phyloP scores from a whole-genome alignment of 1,140 invertebrate genomes.

The Hermetia illucens region DNA sequence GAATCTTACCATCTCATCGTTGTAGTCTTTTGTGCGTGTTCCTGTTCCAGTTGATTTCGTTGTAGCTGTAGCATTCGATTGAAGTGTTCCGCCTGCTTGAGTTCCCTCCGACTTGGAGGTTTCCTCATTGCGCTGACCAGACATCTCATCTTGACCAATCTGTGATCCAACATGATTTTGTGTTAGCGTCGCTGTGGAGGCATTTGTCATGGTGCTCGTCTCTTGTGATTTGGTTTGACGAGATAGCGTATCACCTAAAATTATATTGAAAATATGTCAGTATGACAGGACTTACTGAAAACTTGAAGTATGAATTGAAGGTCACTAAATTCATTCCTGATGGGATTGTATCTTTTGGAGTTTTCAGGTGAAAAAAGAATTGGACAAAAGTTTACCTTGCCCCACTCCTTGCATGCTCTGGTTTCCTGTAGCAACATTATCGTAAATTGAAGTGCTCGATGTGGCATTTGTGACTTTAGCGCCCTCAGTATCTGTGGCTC shows the following conservation, averaged over 20 bases:
- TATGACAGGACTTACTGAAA: too few species aligned
- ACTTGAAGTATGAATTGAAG: too few species aligned
- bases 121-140: conserved; percentile 27
- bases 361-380: too few species aligned
- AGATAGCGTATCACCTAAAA: conserved; percentile 25
- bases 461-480: conserved; percentile 70
- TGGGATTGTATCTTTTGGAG: too few species aligned
- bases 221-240: conserved; percentile 48
- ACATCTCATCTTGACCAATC: conserved; percentile 25
- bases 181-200: conserved; percentile 41
- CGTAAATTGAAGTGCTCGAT: conserved; percentile 78
- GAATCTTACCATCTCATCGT: conserved; percentile 26
- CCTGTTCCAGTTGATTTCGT: conserved; percentile 42
- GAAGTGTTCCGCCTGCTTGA: conserved; percentile 58
- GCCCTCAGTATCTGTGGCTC: conserved; percentile 41
- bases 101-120: conserved; percentile 62
- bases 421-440: conserved; percentile 56
- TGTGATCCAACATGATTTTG: conserved; percentile 34
- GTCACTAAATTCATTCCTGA: too few species aligned
- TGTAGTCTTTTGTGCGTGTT: conserved; percentile 32
- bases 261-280: too few species aligned
- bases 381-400: conserved; percentile 30
- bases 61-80: conserved; percentile 30
- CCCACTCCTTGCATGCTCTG: conserved; percentile 38
- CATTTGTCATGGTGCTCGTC: conserved; percentile 43